Evolutionary conservation across 2,888 invertebrate species (phyloP).

Genomic region (Lepidochitona cinerea): DNA sequence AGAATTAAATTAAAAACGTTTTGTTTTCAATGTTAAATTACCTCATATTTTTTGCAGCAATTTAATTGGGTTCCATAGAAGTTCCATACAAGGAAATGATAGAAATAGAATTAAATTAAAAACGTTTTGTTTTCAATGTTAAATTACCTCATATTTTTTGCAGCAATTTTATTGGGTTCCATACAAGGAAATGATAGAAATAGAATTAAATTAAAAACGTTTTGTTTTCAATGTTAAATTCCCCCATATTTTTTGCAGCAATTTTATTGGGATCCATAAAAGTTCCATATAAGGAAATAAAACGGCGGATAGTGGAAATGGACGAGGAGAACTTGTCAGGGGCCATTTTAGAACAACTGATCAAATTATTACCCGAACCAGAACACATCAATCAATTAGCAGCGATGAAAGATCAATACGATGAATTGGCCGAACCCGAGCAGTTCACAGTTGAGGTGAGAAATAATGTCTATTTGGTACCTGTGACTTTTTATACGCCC

Average conservation of each 20-base stretch:
- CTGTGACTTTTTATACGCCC: too few relatives aligned
- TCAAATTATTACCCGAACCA: constrained; percentile 88
- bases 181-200: too few relatives aligned
- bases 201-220: too few relatives aligned
- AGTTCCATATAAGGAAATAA: constrained; percentile 73
- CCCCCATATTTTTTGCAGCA: constrained; percentile 66
- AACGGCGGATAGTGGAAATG: constrained; percentile 85
- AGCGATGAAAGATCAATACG: constrained; percentile 82
- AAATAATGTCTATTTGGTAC: too few relatives aligned
- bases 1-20: too few relatives aligned
- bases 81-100: too few relatives aligned
- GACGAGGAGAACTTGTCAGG: constrained; percentile 88
- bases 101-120: too few relatives aligned
- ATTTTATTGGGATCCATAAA: constrained; percentile 74
- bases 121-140: too few relatives aligned
- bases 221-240: too few relatives aligned
- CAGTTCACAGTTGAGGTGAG: constrained; percentile 89
- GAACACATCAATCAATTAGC: constrained; percentile 90
- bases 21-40: too few relatives aligned
- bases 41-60: constrained; percentile 70
- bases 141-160: too few relatives aligned
- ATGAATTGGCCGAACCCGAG: constrained; percentile 87
- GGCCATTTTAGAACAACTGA: constrained; percentile 90
- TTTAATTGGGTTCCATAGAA: constrained; percentile 74
- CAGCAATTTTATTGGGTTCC: too few relatives aligned